Base-by-base conservation (phyloP, 2,113 vertebrate genomes). In the Maccullochella peelii region DNA sequence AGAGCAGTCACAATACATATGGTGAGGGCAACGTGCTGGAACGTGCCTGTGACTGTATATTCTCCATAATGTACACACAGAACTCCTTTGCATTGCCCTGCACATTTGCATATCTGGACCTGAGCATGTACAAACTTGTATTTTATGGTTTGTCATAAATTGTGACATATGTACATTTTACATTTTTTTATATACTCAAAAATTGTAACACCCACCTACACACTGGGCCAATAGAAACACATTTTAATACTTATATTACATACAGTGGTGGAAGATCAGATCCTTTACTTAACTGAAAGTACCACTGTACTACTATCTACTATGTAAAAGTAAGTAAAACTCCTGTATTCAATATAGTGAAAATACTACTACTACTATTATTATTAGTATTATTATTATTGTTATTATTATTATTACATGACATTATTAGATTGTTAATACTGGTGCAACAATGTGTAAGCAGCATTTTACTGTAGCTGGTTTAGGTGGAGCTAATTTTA, bases 1-100 rank as follows among this genome's bases (percentile, higher is more conserved):
- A 77, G 44, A 63, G 44, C n/a, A 54, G 44, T 68, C 33, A 75
- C 75, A 62, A 55, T 69, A 69, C 40, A 57, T 72, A 79, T 54
- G 40, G 33, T 52, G 66, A 79, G 42, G 66, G 63, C 27, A 44
- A 67, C 36, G 42, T 67, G 12, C 11, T 59, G 52, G 44, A 85
- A 33, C 25, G 8, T 69, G 38, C 44, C 33, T 44, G 30, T 58
- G 10, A 21, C 18, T 30, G 11, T 68, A n/a, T 12, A 33, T 57
- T 57, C 38, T 67, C 18, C 65, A 66, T 20, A 8, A 20, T 40
- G 7, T 33, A 18, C 6, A 23, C 36, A 23, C 50, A 47, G 5
- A 57, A 6, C 44, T 67, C 3, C 18, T 73, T 61, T 61, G 27
- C 59, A 67, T 27, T 71, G 63, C 18, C 8, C 55, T 66, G 36